phyloP scores from a whole-genome alignment of 1,140 invertebrate genomes.

The Berghia stephanieae region DNA sequence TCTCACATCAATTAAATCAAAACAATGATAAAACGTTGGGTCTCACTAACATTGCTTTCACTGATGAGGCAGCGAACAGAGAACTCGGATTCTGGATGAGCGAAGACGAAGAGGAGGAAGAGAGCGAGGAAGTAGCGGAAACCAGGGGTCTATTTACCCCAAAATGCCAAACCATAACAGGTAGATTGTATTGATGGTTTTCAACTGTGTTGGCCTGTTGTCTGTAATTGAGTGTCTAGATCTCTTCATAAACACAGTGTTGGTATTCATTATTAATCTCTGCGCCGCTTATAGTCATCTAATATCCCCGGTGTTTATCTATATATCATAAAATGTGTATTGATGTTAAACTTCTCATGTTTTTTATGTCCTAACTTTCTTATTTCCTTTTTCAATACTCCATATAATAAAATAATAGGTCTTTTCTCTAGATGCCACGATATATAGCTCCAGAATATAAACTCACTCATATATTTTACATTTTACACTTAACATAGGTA shows the following conservation, averaged over 20 bases:
- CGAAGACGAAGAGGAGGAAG: constrained; percentile 28
- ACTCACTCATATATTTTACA: too few relatives aligned
- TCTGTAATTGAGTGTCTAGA: neutral
- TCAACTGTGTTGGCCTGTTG: neutral
- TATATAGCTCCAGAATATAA: too few relatives aligned
- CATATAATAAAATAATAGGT: too few relatives aligned
- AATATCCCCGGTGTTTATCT: too few relatives aligned
- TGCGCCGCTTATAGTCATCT: too few relatives aligned
- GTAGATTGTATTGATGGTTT: constrained; percentile 20
- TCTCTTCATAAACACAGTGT: neutral
- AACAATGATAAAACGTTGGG: neutral
- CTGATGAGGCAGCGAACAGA: constrained; percentile 36
- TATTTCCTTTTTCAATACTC: too few relatives aligned
- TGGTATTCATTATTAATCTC: neutral
- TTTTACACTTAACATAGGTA: too few relatives aligned
- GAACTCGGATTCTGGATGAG: neutral
- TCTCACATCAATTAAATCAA: neutral
- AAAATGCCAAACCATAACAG: constrained; percentile 11
- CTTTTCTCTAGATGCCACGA: too few relatives aligned
- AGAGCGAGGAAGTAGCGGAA: constrained; percentile 19
- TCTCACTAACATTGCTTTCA: constrained; percentile 35
- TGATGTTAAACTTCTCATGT: neutral
- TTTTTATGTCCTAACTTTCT: neutral
- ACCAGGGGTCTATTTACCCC: constrained; percentile 11
- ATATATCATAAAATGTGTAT: too few relatives aligned